Base-by-base conservation (phyloP, 2,888 invertebrate genomes). In the Hoplodrina ambigua region DNA sequence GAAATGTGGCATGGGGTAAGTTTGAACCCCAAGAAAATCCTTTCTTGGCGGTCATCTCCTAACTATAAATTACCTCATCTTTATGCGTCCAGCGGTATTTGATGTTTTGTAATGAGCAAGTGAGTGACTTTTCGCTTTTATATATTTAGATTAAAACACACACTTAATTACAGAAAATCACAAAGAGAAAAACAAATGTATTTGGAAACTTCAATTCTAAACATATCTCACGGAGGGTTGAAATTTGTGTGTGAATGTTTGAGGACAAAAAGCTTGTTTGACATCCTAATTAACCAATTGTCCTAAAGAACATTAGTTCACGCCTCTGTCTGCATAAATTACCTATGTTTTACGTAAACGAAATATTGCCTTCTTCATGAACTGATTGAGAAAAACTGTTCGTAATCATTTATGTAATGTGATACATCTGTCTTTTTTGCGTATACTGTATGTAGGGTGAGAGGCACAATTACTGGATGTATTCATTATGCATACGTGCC, bases 341-440 rank as follows among this genome's bases (percentile, higher is more conserved):
- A 55, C 8, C 15, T 0, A 17, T 58, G 66, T 72, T 69, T 80
- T 71, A 46, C 25, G 10, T 1, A 11, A 8, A 69, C 41, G 1
- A 67, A 61, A 69, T 64, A 61, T 49, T 53, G 44, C 46, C 8
- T 61, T 65, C 71, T 69, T 65, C 30, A 56, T 68, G 17, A 69
- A 72, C 68, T 78, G 67, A 75, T 64, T 17, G 44, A 58, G 33
- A 82, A 83, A 77, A 77, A 64, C 63, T 25, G 30, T 15, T 8
- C 25, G n/a, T 54, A 71, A 76, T 72, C 68, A 59, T 63, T 75
- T 70, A 69, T 70, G 83, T 80, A 82, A 82, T 64, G 52, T 65
- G 82, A 82, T 82, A 76, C 64, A 41, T 69, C 52, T 63, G 15
- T 8, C 7, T 46, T 81, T 66, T 71, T 79, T 46, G 25, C n/a